These are phyloP conservation scores for Ameiurus melas DNA, from an alignment of 2,113 vertebrate species.

Conservation along the genomic window DNA sequence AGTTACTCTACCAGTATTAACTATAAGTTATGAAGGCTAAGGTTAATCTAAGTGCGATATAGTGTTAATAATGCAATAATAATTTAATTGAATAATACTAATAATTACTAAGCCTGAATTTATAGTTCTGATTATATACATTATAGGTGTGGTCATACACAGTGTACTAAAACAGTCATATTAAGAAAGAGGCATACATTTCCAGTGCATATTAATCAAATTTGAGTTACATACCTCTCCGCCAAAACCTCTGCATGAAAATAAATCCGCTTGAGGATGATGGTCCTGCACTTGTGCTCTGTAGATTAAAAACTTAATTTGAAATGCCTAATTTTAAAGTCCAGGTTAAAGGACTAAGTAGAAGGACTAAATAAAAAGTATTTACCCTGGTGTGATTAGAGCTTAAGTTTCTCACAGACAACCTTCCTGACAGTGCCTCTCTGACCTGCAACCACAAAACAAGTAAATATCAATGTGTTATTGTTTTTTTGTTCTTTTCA, in stretches of 20 bases:
- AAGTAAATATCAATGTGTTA: background rate
- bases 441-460: constrained; percentile 9
- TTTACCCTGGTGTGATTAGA: constrained; percentile 15
- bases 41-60: background rate
- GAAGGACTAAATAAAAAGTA: background rate
- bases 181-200: background rate
- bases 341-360: background rate
- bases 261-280: background rate
- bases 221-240: background rate
- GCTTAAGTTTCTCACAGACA: background rate
- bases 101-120: background rate
- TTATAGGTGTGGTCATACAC: background rate
- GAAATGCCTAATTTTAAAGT: background rate
- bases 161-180: background rate
- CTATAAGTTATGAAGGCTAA: background rate
- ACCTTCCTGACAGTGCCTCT: constrained; percentile 2
- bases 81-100: too few relatives aligned
- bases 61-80: background rate
- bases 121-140: background rate
- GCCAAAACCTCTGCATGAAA: background rate
- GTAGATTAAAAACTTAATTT: background rate
- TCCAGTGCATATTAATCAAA: background rate
- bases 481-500: too few relatives aligned
- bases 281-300: constrained; percentile 26
- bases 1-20: background rate